Evolutionary conservation across 1,140 invertebrate species (phyloP).

Genomic region (Sitobion miscanthi): DNA sequence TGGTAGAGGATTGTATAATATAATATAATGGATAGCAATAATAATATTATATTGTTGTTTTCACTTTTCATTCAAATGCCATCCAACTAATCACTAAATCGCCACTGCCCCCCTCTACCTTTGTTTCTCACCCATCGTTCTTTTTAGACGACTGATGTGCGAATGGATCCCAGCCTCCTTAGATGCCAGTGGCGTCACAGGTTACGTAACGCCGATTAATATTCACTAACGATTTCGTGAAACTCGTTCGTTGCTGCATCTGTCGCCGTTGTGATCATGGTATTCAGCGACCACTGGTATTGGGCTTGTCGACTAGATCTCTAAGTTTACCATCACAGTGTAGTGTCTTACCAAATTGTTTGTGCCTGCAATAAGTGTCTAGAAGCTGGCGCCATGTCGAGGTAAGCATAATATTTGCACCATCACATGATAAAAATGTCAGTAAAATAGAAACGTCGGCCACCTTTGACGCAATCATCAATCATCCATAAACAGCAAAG

Average conservation of each 20-base stretch:
- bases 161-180: neutral
- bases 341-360: neutral
- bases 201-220: neutral
- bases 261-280: neutral
- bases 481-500: neutral
- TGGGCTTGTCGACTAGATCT: neutral
- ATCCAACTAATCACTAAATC: neutral
- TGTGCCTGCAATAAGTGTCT: neutral
- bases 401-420: slow-evolving; percentile 4
- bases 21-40: no score
- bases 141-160: neutral
- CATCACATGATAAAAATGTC: neutral
- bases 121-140: neutral
- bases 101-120: neutral
- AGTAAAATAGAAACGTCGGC: neutral
- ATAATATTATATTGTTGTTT: neutral
- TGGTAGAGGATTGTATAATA: neutral
- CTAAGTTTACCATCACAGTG: no score
- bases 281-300: neutral
- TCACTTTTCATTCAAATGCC: neutral
- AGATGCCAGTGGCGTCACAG: neutral
- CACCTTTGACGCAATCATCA: no score
- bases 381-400: neutral
- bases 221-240: neutral
- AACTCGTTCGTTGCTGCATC: neutral